A percentile compares a stretch with the other conserved stretches of the same genome.
These are phyloP conservation scores for Lycaena phlaeas DNA, from an alignment of 2,888 invertebrate species.

Conservation along the genomic window DNA sequence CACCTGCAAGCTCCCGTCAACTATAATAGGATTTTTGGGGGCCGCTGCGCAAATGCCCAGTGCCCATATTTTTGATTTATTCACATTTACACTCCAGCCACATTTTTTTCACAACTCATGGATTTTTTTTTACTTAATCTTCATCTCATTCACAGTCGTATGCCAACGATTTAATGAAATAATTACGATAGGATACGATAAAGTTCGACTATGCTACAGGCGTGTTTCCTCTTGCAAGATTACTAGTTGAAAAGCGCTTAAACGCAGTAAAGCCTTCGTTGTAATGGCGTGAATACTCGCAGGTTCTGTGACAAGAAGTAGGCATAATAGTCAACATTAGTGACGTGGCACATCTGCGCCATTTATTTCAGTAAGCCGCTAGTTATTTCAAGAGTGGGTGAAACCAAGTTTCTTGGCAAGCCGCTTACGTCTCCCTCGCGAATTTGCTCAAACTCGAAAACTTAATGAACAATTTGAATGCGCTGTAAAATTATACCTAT, in stretches of 20 bases:
- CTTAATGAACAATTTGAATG: conserved; percentile 43
- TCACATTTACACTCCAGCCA: not conserved
- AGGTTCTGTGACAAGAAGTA: not conserved
- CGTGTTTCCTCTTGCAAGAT: too few species aligned
- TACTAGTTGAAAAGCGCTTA: too few species aligned
- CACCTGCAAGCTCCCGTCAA: conserved; percentile 37
- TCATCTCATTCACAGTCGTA: too few species aligned
- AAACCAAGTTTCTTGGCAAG: conserved; percentile 4
- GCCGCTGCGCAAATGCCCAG: conserved; percentile 19
- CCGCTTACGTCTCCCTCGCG: conserved; percentile 36
- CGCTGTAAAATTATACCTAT: conserved; percentile 16
- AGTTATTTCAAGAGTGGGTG: conserved; percentile 3
- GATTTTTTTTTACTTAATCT: too few species aligned
- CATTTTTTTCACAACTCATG: too few species aligned
- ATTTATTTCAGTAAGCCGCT: conserved; percentile 15
- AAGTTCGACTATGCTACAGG: too few species aligned
- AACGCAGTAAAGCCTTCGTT: too few species aligned
- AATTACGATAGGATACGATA: too few species aligned
- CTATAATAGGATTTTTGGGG: conserved; percentile 35
- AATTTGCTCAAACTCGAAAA: conserved; percentile 50
- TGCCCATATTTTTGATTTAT: not conserved
- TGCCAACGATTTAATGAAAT: too few species aligned
- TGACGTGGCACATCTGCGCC: conserved; percentile 15
- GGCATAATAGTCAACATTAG: conserved; percentile 6
- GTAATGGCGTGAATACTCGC: too few species aligned